Evolutionary conservation across 2,113 vertebrate species (phyloP).

Genomic region (Eira barbara): DNA sequence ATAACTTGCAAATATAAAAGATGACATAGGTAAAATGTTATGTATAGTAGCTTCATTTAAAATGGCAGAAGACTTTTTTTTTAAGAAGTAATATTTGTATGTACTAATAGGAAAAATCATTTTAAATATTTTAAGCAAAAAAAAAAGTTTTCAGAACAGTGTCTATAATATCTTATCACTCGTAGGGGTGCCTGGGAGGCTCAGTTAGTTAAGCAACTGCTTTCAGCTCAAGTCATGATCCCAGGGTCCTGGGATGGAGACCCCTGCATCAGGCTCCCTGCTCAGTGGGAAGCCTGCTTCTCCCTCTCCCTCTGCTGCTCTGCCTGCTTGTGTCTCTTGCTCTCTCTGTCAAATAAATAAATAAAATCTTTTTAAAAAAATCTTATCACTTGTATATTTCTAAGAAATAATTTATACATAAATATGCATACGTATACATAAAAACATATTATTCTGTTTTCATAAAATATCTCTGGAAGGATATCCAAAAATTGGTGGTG

Average conservation of each 20-base stretch:
- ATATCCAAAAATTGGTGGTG: background rate
- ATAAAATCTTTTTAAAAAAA: no score
- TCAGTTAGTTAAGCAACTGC: no score
- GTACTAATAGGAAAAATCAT: background rate
- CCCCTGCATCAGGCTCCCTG: no score
- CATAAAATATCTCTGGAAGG: slow-evolving; percentile 19
- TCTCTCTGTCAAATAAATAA: no score
- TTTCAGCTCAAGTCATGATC: no score
- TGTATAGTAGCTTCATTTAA: background rate
- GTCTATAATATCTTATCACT: background rate
- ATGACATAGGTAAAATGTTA: background rate
- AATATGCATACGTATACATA: background rate
- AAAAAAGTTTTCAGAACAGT: background rate
- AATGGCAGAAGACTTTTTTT: background rate
- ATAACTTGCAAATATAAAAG: slow-evolving; percentile 12
- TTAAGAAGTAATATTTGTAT: background rate
- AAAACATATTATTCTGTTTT: background rate
- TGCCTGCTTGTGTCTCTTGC: no score
- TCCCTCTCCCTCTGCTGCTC: no score
- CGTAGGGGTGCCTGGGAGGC: no score
- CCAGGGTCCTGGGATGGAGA: no score
- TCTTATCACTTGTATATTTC: background rate
- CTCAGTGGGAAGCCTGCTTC: no score
- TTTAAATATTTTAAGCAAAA: slow-evolving; percentile 5
- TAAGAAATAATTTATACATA: background rate